These are phyloP conservation scores for Metopolophium dirhodum DNA, from an alignment of 1,140 invertebrate genomes.

Conservation along the genomic window DNA sequence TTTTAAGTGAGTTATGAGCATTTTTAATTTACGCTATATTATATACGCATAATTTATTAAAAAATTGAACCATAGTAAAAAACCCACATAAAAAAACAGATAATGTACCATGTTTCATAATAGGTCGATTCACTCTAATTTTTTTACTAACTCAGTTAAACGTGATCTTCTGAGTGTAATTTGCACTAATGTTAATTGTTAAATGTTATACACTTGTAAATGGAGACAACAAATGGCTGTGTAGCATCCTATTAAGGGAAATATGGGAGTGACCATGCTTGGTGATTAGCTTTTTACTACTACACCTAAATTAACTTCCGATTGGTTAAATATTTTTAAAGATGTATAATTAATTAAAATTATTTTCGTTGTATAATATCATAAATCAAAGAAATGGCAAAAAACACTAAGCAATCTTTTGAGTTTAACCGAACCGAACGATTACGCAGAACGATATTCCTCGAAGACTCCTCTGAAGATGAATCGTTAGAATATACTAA, in stretches of 20 bases:
- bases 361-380: neutral
- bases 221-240: no score
- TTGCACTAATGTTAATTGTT: no score
- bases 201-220: no score
- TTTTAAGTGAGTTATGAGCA: no score
- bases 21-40: no score
- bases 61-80: no score
- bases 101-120: no score
- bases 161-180: no score
- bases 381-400: neutral
- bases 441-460: constrained; percentile 28
- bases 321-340: neutral
- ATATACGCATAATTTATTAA: no score
- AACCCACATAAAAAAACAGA: no score
- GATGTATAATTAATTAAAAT: neutral
- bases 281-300: neutral
- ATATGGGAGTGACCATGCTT: neutral
- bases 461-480: neutral
- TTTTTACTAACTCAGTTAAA: no score
- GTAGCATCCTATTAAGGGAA: neutral
- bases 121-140: no score
- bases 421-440: neutral
- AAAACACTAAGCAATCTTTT: neutral
- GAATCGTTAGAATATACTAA: neutral
- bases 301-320: neutral